Percentiles rank a stretch among this genome's conserved stretches.
phyloP scores from a whole-genome alignment of 2,888 invertebrate species.

The Zygothrica quintamaculata region DNA sequence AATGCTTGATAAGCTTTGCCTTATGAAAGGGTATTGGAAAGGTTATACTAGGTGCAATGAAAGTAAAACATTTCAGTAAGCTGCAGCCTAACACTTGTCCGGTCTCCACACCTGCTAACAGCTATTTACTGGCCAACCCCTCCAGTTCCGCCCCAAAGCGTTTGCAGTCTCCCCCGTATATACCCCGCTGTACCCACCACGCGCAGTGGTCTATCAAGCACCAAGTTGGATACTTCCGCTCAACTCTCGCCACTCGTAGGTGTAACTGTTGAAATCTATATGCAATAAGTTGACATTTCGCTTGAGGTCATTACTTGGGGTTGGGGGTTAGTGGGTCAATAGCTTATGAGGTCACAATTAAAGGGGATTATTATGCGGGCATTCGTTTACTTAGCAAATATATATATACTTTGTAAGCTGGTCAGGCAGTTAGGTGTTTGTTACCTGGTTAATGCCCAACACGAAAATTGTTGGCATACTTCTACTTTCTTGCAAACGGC shows the following conservation, averaged over 20 bases:
- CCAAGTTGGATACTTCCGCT: constrained; percentile 50
- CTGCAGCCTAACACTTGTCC: constrained; percentile 57
- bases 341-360: constrained; percentile 74
- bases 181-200: neutral
- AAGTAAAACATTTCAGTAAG: constrained; percentile 4
- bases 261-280: constrained; percentile 57
- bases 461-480: constrained; percentile 30
- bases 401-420: constrained; percentile 12
- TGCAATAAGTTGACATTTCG: constrained; percentile 72
- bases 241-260: constrained; percentile 14
- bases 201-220: constrained; percentile 27
- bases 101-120: constrained; percentile 37
- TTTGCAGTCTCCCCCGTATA: too few species aligned
- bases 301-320: constrained; percentile 72
- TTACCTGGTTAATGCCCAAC: constrained; percentile 32
- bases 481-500: constrained; percentile 5
- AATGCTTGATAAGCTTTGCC: too few species aligned
- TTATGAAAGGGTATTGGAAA: neutral
- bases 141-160: constrained; percentile 13
- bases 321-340: constrained; percentile 77
- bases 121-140: constrained; percentile 29
- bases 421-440: constrained; percentile 27
- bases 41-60: too few species aligned
- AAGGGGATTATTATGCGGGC: constrained; percentile 32
- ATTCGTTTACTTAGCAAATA: constrained; percentile 37